These are phyloP conservation scores for Passer montanus DNA, from an alignment of 2,113 vertebrate species.

Conservation along the genomic window DNA sequence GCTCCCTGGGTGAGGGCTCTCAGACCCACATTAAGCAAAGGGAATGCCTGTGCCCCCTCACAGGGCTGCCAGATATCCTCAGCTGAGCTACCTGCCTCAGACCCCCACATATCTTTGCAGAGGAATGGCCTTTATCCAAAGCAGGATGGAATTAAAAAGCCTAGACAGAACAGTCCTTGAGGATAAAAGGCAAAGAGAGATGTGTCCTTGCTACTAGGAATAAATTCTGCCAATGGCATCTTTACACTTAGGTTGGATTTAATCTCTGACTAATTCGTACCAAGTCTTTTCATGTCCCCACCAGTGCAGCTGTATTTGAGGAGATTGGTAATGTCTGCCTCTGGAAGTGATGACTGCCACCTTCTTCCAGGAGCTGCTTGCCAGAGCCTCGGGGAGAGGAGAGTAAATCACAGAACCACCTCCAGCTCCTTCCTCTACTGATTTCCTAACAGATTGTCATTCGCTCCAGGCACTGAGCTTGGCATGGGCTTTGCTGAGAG, in stretches of 20 bases:
- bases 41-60: fast-evolving
- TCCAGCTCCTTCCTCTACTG: conserved; percentile 9
- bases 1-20: neutral
- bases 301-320: neutral
- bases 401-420: neutral
- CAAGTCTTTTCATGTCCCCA: conserved; percentile 43
- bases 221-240: conserved; percentile 34
- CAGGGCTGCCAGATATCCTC: neutral
- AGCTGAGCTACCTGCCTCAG: neutral
- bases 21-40: neutral
- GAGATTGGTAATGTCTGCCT: neutral
- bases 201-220: neutral
- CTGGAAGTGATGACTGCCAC: conserved; percentile 17
- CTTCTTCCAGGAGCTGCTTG: conserved; percentile 5
- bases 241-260: conserved; percentile 10
- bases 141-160: neutral
- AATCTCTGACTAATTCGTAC: conserved; percentile 32
- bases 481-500: neutral
- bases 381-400: conserved; percentile 12
- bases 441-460: conserved; percentile 23
- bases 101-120: neutral
- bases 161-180: neutral
- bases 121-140: neutral
- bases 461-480: neutral
- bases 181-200: neutral